Percentiles rank a stretch among this genome's conserved stretches.
Evolutionary conservation across 2,113 vertebrate genomes (phyloP).

Genomic region (Apaloderma vittatum): DNA sequence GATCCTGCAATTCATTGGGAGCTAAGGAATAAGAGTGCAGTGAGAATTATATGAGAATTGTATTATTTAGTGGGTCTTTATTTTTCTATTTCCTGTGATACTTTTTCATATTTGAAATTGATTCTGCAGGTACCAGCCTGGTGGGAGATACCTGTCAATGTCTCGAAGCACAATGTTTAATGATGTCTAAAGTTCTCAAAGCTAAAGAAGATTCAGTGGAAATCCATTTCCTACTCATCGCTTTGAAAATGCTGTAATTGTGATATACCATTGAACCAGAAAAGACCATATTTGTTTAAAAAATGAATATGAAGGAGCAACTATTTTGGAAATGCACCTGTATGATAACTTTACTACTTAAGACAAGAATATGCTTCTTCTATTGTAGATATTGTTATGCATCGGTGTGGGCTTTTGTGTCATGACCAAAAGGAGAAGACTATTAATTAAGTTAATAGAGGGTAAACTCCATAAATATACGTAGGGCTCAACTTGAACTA

Average conservation of each 20-base stretch:
- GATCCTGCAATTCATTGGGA: not conserved
- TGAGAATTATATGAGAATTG: not conserved
- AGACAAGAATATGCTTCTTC: slow-evolving; percentile 21
- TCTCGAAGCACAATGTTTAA: slow-evolving; percentile 94
- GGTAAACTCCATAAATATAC: not conserved
- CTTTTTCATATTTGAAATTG: slow-evolving; percentile 49
- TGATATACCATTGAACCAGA: slow-evolving; percentile 9
- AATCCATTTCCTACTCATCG: not conserved
- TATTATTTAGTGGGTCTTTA: not conserved
- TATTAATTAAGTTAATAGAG: not conserved
- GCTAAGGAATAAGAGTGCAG: not conserved
- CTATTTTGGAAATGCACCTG: slow-evolving; percentile 31
- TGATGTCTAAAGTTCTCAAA: slow-evolving; percentile 84
- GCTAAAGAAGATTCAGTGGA: slow-evolving; percentile 15
- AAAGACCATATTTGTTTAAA: slow-evolving; percentile 21
- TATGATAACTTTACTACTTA: slow-evolving; percentile 8
- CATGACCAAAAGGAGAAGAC: slow-evolving; percentile 1
- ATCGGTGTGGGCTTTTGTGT: slow-evolving; percentile 30
- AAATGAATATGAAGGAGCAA: slow-evolving; percentile 33
- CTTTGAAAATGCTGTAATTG: slow-evolving; percentile 16
- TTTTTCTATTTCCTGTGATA: slow-evolving; percentile 1
- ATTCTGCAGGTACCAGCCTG: slow-evolving; percentile 85
- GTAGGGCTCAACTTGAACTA: not conserved
- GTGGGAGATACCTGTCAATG: slow-evolving; percentile 94
- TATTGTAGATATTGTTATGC: slow-evolving; percentile 23